Evolutionary conservation across 2,888 invertebrate genomes (phyloP).

Genomic region (Eristalinus sepulchralis): DNA sequence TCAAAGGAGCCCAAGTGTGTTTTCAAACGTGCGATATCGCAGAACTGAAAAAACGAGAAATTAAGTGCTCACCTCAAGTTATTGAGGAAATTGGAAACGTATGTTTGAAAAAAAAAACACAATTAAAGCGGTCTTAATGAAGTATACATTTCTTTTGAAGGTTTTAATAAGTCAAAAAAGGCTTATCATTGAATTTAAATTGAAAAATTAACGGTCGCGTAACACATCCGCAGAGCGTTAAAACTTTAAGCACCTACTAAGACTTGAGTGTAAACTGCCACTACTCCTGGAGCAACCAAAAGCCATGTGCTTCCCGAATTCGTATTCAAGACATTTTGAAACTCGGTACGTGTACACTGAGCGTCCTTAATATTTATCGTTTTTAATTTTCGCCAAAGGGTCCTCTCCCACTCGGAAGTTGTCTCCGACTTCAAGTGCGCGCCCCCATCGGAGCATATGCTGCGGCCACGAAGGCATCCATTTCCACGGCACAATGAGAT

Average conservation of each 20-base stretch:
- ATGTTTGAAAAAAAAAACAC: no score
- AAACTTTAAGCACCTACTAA: neutral
- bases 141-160: no score
- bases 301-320: neutral
- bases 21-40: no score
- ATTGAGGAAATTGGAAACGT: no score
- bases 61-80: no score
- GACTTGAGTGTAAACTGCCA: neutral
- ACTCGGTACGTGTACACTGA: neutral
- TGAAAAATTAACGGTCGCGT: no score
- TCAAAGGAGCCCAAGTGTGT: no score
- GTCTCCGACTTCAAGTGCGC: neutral
- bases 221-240: neutral
- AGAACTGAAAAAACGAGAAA: no score
- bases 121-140: no score
- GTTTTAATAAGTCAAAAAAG: no score
- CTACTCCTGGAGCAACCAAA: neutral
- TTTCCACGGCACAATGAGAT: slow-evolving; percentile 15
- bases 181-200: no score
- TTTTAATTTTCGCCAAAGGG: neutral
- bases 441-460: slow-evolving; percentile 14
- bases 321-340: neutral
- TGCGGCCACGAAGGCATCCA: neutral
- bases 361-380: neutral
- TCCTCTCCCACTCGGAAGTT: neutral